phyloP scores from a whole-genome alignment of 2,888 invertebrate species.

The Plebejus argus region DNA sequence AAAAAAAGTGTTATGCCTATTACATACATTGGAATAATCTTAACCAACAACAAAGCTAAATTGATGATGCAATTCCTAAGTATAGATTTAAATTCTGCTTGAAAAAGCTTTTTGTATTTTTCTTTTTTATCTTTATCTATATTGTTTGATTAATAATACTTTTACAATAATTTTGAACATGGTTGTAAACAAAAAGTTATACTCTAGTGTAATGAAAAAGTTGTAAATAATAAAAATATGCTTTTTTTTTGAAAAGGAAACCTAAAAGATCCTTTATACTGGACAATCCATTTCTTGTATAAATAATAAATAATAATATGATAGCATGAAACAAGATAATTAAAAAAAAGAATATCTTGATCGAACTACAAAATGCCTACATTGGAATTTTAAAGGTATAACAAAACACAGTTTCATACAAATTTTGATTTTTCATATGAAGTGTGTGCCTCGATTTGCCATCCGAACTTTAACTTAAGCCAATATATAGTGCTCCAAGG shows the following conservation, averaged over 20 bases:
- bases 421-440: background rate
- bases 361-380: background rate
- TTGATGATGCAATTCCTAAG: background rate
- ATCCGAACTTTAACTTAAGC: background rate
- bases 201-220: too few relatives aligned
- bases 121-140: background rate
- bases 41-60: background rate
- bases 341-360: background rate
- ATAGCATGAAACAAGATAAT: too few relatives aligned
- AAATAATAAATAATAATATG: too few relatives aligned
- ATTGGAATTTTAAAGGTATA: background rate
- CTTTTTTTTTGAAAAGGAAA: background rate
- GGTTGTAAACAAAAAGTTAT: too few relatives aligned
- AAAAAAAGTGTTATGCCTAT: background rate
- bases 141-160: background rate
- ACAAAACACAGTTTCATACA: background rate
- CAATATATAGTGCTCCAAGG: too few relatives aligned
- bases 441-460: background rate
- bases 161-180: too few relatives aligned
- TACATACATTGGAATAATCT: background rate
- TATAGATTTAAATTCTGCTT: background rate
- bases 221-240: too few relatives aligned
- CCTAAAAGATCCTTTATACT: too few relatives aligned
- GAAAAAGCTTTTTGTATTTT: background rate
- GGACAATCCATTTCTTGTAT: background rate